Percentiles rank a stretch among this genome's conserved stretches.
Conservation (phyloP, 2,113 vertebrate species). For the Mandrillus leucophaeus region DNA sequence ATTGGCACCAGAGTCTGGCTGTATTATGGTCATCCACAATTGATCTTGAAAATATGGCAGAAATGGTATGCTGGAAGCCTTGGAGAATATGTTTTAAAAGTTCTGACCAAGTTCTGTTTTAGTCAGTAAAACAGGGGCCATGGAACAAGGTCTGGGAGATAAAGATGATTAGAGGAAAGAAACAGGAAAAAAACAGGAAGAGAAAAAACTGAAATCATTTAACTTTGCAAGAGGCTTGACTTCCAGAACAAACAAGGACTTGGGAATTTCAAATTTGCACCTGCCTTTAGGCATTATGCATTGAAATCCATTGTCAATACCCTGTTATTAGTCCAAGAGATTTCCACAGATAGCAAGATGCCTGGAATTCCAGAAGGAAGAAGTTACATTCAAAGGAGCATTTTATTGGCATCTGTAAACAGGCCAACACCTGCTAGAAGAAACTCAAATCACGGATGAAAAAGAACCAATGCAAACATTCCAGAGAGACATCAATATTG, state of each 20-base stretch:
- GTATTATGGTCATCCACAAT: background rate
- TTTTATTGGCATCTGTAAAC: background rate
- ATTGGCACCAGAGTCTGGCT: background rate
- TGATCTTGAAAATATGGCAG: background rate
- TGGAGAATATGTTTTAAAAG: background rate
- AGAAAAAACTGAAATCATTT: background rate
- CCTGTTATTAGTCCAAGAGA: background rate
- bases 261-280: background rate
- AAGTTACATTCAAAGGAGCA: background rate
- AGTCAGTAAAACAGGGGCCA: background rate
- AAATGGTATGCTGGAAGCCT: background rate
- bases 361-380: background rate
- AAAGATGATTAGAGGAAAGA: background rate
- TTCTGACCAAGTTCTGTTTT: background rate
- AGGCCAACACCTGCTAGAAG: background rate
- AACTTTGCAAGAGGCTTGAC: background rate
- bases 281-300: background rate
- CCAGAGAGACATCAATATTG: background rate
- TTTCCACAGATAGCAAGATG: background rate
- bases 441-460: background rate
- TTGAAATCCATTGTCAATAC: constrained; percentile 9
- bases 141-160: background rate
- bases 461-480: background rate
- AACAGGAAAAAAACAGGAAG: background rate
- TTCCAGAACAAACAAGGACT: background rate